Base-by-base conservation (phyloP, 2,797 vertebrate genomes). In the Eupleurogrammus muticus region DNA sequence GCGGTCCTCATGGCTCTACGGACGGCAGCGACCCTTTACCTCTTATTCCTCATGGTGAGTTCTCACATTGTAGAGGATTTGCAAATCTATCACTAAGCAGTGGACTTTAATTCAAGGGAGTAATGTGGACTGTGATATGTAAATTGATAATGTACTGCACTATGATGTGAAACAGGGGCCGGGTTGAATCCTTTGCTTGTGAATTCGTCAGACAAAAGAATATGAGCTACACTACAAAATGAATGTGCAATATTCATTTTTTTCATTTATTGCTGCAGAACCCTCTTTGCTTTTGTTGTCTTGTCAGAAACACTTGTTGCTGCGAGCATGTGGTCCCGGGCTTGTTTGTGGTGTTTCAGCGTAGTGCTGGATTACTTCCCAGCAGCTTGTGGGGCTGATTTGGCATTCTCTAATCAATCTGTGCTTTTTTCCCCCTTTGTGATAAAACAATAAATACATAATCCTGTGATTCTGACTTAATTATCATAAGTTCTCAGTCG, bases 231-330 rank as follows among this genome's bases (percentile, higher is more conserved):
- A 34, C 48, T 49, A 23, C 17, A 20, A 62, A 52, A 11, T 11
- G n/a, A 16, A 20, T 24, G 35, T 35, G 5, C 49, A 0, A 10
- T 63, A 54, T 57, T 60, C 24, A 68, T 17, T 55, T 35, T 74
- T 79, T 60, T 60, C n/a, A 17, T 56, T 38, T 61, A 50, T 72
- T 66, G 9, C 50, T 24, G 47, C 58, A 48, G 47, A 65, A 59
- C 23, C 23, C 54, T 28, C 6, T 49, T 67, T 71, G 81, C 78
- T 89, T 90, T 93, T 92, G 87, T 91, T 87, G 49, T 70, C 71
- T 73, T 91, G 90, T 92, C 88, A 92, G 79, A 88, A 92, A 93
- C 90, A 93, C 77, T 86, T 89, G 90, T 77, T 81, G 78, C 72
- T 62, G 72, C 38, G 19, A 70, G 24, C 79, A 66, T 75, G 69